Evolutionary conservation across 1,140 invertebrate genomes (phyloP).

Genomic region (Papilio aristodemus): DNA sequence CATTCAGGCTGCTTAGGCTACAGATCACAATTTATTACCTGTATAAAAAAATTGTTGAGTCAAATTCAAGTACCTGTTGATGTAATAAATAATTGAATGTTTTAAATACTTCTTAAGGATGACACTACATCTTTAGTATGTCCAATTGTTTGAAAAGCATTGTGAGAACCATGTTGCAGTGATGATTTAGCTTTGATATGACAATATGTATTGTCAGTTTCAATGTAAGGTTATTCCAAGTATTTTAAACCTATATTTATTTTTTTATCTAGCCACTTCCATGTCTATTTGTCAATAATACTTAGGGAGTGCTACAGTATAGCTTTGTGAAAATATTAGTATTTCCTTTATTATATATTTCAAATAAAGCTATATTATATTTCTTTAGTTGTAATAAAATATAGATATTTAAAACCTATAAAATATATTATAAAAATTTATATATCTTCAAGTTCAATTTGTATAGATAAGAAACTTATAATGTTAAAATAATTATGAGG

Average conservation of each 20-base stretch:
- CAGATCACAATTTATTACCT: too few relatives aligned
- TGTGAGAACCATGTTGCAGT: constrained; percentile 5
- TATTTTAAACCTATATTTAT: not conserved
- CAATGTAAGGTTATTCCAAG: not conserved
- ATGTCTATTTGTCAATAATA: not conserved
- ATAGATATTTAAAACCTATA: too few relatives aligned
- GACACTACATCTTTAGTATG: constrained; percentile 3
- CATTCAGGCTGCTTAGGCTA: too few relatives aligned
- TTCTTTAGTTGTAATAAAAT: too few relatives aligned
- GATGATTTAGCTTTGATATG: not conserved
- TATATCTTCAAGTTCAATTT: not conserved
- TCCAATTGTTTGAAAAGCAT: not conserved
- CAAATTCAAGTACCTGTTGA: not conserved
- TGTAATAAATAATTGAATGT: not conserved
- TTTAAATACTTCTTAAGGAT: constrained; percentile 4
- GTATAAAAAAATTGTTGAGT: too few relatives aligned
- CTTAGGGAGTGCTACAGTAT: not conserved
- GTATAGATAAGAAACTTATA: not conserved
- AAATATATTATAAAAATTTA: too few relatives aligned
- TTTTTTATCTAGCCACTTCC: not conserved
- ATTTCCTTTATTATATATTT: not conserved
- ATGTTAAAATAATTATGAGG: not conserved
- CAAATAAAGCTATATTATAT: too few relatives aligned
- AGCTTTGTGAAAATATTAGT: not conserved
- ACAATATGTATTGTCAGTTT: not conserved